Percentiles rank a stretch among this genome's conserved stretches.
These are phyloP conservation scores for Nyctereutes procyonoides DNA, from an alignment of 2,113 vertebrate species.

Conservation along the genomic window DNA sequence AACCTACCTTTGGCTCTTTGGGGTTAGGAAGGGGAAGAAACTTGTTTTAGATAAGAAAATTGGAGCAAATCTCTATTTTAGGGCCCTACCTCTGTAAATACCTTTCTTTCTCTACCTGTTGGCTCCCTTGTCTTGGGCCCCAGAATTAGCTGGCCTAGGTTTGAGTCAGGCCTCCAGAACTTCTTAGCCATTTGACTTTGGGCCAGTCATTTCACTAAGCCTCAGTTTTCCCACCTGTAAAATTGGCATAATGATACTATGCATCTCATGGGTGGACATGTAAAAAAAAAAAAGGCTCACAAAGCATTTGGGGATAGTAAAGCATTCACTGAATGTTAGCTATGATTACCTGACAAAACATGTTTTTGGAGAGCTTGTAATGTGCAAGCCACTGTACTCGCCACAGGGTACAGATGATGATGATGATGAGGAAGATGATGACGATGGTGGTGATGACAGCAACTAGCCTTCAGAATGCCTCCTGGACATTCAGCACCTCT, in stretches of 20 bases:
- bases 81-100: not conserved
- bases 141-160: not conserved
- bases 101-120: not conserved
- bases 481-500: not conserved
- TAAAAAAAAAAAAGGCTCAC: not conserved
- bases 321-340: not conserved
- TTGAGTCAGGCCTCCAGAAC: not conserved
- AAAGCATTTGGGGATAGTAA: not conserved
- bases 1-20: not conserved
- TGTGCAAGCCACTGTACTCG: not conserved
- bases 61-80: not conserved
- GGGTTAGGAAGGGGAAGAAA: not conserved
- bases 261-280: not conserved
- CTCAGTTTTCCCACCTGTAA: not conserved
- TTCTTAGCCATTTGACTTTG: not conserved
- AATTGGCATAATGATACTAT: not conserved
- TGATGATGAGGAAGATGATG: too few species aligned
- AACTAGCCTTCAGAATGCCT: not conserved
- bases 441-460: not conserved
- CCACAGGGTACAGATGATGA: not conserved
- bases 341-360: not conserved
- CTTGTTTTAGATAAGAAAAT: slow-evolving; percentile 13
- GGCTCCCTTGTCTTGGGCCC: not conserved
- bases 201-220: not conserved
- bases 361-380: not conserved